phyloP scores from a whole-genome alignment of 2,113 vertebrate genomes.

The human (Homo sapiens) region DNA sequence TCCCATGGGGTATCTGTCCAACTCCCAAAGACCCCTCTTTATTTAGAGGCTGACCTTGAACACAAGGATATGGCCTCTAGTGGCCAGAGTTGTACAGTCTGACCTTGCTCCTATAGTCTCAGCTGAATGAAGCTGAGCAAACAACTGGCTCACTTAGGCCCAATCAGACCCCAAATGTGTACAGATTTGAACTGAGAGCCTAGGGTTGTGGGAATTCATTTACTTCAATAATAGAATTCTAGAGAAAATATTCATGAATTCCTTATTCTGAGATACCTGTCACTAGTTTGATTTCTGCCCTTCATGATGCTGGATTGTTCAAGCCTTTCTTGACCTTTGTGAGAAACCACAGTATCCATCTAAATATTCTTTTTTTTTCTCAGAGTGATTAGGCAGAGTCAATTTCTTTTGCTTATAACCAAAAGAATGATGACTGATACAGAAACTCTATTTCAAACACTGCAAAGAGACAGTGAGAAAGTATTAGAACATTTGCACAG shows the following conservation, averaged over 20 bases:
- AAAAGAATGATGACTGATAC: neutral
- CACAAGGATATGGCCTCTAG: neutral
- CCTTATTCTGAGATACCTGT: neutral
- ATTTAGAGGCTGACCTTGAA: neutral
- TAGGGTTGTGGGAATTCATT: neutral
- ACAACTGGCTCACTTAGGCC: neutral
- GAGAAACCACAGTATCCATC: neutral
- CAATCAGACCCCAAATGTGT: neutral
- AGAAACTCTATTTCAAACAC: slow-evolving; percentile 16
- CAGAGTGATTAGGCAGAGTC: neutral
- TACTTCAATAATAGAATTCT: neutral
- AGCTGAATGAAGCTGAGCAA: neutral
- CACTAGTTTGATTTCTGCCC: neutral
- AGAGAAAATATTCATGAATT: neutral
- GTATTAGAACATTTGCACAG: slow-evolving; percentile 8
- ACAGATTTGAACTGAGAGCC: neutral
- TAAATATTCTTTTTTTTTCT: neutral
- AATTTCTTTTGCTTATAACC: neutral
- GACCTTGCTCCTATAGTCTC: neutral
- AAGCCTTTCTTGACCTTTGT: neutral
- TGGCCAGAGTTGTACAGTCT: neutral
- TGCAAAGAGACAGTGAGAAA: neutral
- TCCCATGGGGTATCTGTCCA: neutral
- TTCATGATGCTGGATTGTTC: neutral
- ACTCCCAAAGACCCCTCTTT: neutral